These are phyloP conservation scores for Sebastes itinus DNA, from an alignment of 2,797 vertebrate species.

Conservation along the genomic window DNA sequence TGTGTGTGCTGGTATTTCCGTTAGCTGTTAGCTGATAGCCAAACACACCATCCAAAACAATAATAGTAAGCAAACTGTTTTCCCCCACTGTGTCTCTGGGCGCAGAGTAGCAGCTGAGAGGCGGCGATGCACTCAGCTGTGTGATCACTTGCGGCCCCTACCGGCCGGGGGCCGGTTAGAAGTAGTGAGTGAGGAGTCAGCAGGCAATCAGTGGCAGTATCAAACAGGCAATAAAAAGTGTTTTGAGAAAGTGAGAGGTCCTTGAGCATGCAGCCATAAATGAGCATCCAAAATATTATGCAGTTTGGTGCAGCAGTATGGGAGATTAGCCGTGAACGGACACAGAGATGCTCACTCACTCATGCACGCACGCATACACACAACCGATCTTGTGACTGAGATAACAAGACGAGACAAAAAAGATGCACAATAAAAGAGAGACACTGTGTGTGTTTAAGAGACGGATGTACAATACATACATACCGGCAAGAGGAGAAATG, in stretches of 20 bases:
- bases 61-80: background rate
- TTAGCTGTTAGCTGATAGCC: background rate
- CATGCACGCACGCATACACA: background rate
- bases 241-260: background rate
- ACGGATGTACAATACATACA: slow-evolving; percentile 18
- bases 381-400: no score
- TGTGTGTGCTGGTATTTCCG: background rate
- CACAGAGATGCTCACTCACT: background rate
- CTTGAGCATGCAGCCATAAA: background rate
- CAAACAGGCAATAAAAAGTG: background rate
- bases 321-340: background rate
- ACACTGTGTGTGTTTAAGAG: background rate
- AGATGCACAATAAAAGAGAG: no score
- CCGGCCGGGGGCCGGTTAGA: background rate
- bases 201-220: background rate
- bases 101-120: background rate
- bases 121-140: background rate
- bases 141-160: background rate
- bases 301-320: background rate
- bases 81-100: background rate
- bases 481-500: slow-evolving; percentile 22
- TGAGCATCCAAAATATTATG: background rate
- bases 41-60: background rate
- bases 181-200: background rate
- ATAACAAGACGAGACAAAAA: background rate